phyloP scores from a whole-genome alignment of 2,113 vertebrate species.

The Syrmaticus mikado region DNA sequence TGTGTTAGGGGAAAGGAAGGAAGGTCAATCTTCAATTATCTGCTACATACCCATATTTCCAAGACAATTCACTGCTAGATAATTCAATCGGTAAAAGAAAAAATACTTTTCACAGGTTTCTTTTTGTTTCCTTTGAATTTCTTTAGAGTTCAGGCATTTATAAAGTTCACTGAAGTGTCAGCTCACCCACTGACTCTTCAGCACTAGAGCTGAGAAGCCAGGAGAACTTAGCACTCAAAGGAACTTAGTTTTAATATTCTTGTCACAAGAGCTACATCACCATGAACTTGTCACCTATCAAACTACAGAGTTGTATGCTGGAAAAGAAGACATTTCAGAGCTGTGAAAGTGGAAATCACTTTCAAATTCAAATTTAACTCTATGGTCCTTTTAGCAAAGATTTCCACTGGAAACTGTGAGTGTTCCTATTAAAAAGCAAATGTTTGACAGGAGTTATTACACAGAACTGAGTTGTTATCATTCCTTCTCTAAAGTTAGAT shows the following conservation, averaged over 20 bases:
- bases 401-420: background rate
- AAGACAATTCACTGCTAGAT: constrained; percentile 4
- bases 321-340: background rate
- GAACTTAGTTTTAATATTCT: background rate
- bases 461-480: background rate
- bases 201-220: background rate
- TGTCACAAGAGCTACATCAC: background rate
- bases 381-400: background rate
- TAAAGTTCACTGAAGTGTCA: background rate
- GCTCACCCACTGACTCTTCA: background rate
- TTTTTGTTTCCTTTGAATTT: background rate
- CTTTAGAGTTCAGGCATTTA: background rate
- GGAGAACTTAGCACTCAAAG: background rate
- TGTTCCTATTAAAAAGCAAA: constrained; percentile 25
- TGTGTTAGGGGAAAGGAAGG: background rate
- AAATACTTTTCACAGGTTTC: background rate
- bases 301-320: background rate
- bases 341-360: background rate
- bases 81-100: background rate
- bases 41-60: background rate
- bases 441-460: background rate
- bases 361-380: background rate
- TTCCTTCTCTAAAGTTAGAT: background rate
- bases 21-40: background rate
- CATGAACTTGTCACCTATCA: background rate